These are phyloP conservation scores for Drosophila robusta DNA, from an alignment of 2,888 invertebrate genomes.

Conservation along the genomic window DNA sequence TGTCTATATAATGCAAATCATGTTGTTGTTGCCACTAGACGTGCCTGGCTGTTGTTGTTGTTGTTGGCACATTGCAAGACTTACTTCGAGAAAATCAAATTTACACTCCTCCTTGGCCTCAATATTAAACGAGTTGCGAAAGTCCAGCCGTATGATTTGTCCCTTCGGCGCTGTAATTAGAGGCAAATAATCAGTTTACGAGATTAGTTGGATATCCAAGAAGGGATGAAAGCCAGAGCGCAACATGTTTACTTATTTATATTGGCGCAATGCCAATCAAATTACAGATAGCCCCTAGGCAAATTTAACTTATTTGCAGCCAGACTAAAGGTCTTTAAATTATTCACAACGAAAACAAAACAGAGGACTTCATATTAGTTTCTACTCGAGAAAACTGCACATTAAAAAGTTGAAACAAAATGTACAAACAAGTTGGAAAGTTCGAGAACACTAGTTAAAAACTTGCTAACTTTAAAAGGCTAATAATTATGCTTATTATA, in stretches of 20 bases:
- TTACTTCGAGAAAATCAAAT: slow-evolving; percentile 91
- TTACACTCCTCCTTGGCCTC: slow-evolving; percentile 89
- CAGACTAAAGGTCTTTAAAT: neutral
- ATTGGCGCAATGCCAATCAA: slow-evolving; percentile 2
- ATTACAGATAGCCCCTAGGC: neutral
- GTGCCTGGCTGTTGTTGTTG: slow-evolving; percentile 11
- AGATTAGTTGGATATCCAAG: neutral
- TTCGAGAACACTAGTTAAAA: too few species aligned
- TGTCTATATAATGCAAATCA: slow-evolving; percentile 23
- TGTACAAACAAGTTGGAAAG: too few species aligned
- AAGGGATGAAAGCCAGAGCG: neutral
- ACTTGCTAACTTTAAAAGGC: too few species aligned
- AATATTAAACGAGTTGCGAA: slow-evolving; percentile 91
- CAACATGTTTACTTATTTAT: slow-evolving; percentile 4
- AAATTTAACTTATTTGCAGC: neutral
- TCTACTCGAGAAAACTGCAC: too few species aligned
- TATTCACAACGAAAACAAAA: neutral
- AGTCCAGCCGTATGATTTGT: slow-evolving; percentile 90
- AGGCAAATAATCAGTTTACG: slow-evolving; percentile 34
- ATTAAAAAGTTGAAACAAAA: too few species aligned
- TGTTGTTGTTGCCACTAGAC: slow-evolving; percentile 8
- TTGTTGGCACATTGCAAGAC: slow-evolving; percentile 36
- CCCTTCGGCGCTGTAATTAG: slow-evolving; percentile 87
- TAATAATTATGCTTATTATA: too few species aligned
- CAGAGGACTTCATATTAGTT: neutral